phyloP scores from a whole-genome alignment of 2,888 invertebrate genomes.

The Catocala sponsa region DNA sequence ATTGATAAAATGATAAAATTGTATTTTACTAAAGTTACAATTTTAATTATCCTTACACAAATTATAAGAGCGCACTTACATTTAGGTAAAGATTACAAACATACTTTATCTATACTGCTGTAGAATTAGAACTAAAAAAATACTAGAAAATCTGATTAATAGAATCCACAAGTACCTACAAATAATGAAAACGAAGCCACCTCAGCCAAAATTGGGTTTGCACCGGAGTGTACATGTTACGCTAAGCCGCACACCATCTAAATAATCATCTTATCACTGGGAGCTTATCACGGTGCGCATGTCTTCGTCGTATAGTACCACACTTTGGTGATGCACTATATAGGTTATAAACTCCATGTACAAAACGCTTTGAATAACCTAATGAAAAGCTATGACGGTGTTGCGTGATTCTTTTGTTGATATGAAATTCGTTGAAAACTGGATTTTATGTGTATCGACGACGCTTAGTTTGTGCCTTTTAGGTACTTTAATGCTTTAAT shows the following conservation, averaged over 20 bases:
- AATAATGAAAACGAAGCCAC: conserved; percentile 37
- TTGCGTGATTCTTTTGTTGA: conserved; percentile 31
- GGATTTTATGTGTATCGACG: conserved; percentile 3
- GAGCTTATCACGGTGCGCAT: conserved; percentile 42
- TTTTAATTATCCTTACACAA: too few species aligned
- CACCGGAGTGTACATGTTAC: conserved; percentile 44
- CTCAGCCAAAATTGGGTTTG: conserved; percentile 34
- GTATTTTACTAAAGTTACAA: too few species aligned
- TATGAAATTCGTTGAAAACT: not conserved
- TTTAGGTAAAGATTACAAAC: too few species aligned
- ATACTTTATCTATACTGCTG: too few species aligned
- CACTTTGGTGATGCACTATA: conserved; percentile 29
- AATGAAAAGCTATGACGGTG: conserved; percentile 27
- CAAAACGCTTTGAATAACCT: conserved; percentile 16
- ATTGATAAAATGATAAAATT: too few species aligned
- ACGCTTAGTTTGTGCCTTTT: not conserved
- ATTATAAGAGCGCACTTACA: too few species aligned
- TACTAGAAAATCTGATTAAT: not conserved
- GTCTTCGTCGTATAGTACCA: conserved; percentile 27
- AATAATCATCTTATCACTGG: conserved; percentile 25
- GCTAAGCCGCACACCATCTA: conserved; percentile 30
- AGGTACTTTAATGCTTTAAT: too few species aligned
- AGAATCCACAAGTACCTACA: not conserved
- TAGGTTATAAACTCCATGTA: conserved; percentile 14
- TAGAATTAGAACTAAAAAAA: too few species aligned